Base-by-base conservation (phyloP, 2,113 vertebrate species). In the Ranitomeya variabilis region DNA sequence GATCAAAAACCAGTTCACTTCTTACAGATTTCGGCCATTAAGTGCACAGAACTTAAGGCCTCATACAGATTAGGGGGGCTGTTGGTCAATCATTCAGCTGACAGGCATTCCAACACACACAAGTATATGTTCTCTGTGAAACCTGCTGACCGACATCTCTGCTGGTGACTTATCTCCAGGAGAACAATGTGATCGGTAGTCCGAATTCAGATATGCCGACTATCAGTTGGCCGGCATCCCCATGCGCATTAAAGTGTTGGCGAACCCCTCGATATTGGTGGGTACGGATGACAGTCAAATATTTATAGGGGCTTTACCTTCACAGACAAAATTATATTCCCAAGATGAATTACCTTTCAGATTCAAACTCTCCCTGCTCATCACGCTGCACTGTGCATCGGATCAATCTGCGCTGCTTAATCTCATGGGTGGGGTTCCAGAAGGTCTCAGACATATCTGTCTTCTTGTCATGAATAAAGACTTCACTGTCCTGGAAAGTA, bases 401-500 rank as follows among this genome's bases (percentile, higher is more conserved):
- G 12, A 89, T 96, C 92, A 99, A 95, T 64, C 98, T 94, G 87
- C 91, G 95, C 90, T 99, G 97, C 74, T 95, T 96, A 80, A 99
- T 96, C 3, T 99, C 98, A 5, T 94, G 91, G 0, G 97, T 99
- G 0, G 98, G 98, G 91, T 99, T 96, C 97, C 97, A 99, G 93
- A 99, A 99, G 0, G 93, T 96, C 82, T 99, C 98, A 67, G 95
- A 92, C 78, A 94, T 92, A 57, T 95, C 97, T 0, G 97, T 98
- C 94, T 97, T 99, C 93, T 99, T 99, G 89, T 99, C 98, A 84
- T 95, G 96, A 91, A 99, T 98, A 92, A 96, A 96, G 93, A 99
- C 96, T 95, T 99, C 98, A 90, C 97, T 97, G 94, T 99, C 98
- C 98, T 99, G 91, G 78, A 92, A 93, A n/a, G 86, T 59, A 64